phyloP scores from a whole-genome alignment of 2,113 vertebrate genomes.

The Dromaius novaehollandiae region DNA sequence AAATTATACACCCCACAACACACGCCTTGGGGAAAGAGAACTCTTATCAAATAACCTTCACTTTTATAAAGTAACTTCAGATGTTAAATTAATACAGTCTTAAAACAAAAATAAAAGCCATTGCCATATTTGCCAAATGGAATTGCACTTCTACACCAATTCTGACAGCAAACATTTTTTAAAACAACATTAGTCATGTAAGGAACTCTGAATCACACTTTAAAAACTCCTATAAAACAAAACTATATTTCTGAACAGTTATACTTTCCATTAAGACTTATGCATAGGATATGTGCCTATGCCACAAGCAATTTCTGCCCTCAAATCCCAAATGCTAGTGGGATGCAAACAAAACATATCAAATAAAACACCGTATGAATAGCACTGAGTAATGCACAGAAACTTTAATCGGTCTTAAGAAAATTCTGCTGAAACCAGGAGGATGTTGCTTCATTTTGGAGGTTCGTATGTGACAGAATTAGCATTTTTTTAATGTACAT shows the following conservation, averaged over 20 bases:
- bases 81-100: conserved; percentile 55
- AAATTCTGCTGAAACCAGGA: neutral
- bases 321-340: neutral
- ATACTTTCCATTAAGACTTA: conserved; percentile 32
- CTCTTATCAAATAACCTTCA: conserved; percentile 55
- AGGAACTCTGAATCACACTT: conserved; percentile 51
- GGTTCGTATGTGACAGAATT: neutral
- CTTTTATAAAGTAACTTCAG: conserved; percentile 53
- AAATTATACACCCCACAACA: conserved; percentile 62
- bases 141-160: conserved; percentile 44
- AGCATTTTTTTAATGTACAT: neutral
- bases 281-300: neutral
- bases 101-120: conserved; percentile 68
- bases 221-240: conserved; percentile 10
- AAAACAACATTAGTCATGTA: conserved; percentile 39
- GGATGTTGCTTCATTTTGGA: neutral
- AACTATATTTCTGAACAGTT: neutral
- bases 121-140: conserved; percentile 52
- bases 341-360: neutral
- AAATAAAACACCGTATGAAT: neutral
- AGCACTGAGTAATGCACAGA: neutral
- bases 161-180: conserved; percentile 57
- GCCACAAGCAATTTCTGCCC: neutral
- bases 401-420: neutral
- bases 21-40: conserved; percentile 14